phyloP scores from a whole-genome alignment of 2,113 vertebrate genomes.

The Sciurus niger region DNA sequence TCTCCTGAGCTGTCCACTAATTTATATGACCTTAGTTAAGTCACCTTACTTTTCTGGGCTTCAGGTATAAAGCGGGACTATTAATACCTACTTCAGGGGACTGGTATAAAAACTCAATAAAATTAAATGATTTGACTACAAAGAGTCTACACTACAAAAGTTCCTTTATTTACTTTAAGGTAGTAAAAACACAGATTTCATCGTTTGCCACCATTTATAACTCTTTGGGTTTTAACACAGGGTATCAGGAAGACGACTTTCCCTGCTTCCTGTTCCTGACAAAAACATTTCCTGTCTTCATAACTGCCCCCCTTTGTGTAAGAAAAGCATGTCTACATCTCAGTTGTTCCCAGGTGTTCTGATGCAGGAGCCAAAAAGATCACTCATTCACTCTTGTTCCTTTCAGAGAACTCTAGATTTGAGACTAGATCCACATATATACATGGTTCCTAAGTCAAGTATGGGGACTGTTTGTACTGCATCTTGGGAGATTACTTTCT shows the following conservation, averaged over 20 bases:
- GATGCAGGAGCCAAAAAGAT: background rate
- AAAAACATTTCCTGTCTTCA: conserved; percentile 39
- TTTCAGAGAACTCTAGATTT: background rate
- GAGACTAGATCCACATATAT: background rate
- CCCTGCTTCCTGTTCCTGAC: conserved; percentile 20
- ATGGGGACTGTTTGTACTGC: background rate
- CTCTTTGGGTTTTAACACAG: conserved; percentile 33
- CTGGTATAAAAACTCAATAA: background rate
- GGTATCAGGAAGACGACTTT: conserved; percentile 31
- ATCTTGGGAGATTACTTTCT: background rate
- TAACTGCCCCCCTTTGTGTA: background rate
- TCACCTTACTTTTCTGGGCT: background rate
- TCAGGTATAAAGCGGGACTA: background rate
- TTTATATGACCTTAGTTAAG: background rate
- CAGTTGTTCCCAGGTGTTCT: background rate
- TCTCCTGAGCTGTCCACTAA: background rate
- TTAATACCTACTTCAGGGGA: background rate
- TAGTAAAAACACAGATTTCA: conserved; percentile 22
- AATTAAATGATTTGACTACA: background rate
- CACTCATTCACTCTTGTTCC: background rate
- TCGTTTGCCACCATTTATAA: background rate
- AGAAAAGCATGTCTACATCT: background rate
- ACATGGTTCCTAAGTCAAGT: conserved; percentile 28
- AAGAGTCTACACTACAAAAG: conserved; percentile 6
- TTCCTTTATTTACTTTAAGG: background rate